phyloP scores from a whole-genome alignment of 2,888 invertebrate species.

The Muschampia plurimacula region DNA sequence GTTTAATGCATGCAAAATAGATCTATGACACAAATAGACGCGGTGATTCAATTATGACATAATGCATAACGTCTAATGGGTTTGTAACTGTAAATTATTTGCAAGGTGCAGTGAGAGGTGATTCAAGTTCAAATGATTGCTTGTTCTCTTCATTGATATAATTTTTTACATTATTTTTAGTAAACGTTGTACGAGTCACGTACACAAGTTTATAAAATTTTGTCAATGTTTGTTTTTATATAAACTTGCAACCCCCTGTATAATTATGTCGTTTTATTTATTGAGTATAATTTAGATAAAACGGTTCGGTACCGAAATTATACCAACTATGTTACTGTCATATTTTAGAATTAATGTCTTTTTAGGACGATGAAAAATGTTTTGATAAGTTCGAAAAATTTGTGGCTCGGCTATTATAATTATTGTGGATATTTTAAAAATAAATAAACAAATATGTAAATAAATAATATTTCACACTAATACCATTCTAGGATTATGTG shows the following conservation, averaged over 20 bases:
- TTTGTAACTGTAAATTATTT: constrained; percentile 16
- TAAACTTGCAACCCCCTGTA: not conserved
- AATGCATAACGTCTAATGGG: constrained; percentile 25
- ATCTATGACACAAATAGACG: constrained; percentile 27
- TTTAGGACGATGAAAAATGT: too few relatives aligned
- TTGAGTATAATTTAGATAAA: not conserved
- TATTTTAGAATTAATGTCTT: too few relatives aligned
- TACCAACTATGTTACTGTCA: too few relatives aligned
- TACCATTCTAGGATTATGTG: too few relatives aligned
- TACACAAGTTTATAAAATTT: not conserved
- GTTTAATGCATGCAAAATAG: constrained; percentile 33
- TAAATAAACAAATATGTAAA: too few relatives aligned
- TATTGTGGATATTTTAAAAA: too few relatives aligned
- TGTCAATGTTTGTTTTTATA: not conserved
- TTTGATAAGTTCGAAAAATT: too few relatives aligned
- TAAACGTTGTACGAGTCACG: not conserved
- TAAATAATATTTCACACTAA: too few relatives aligned
- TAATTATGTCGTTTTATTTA: constrained; percentile 2
- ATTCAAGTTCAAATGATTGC: not conserved
- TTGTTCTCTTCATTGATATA: not conserved
- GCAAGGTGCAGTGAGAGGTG: constrained; percentile 1
- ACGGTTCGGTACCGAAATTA: too few relatives aligned
- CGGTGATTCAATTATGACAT: constrained; percentile 38
- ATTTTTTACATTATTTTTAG: not conserved
- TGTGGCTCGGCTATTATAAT: too few relatives aligned